Evolutionary conservation across 1,140 invertebrate species (phyloP).

Genomic region (Meteorus sp.): DNA sequence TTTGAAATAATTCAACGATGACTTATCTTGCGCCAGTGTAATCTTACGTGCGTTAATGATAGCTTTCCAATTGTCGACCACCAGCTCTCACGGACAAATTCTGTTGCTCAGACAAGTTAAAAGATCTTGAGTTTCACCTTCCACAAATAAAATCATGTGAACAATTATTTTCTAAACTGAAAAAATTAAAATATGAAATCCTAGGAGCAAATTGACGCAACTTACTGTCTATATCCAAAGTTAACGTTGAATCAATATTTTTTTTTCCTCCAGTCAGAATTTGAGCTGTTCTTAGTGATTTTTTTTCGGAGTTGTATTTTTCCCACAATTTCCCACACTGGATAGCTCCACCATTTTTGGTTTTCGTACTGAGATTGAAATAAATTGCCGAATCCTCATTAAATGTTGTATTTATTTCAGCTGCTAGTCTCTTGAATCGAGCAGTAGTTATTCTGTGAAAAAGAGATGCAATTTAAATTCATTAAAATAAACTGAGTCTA

Average conservation of each 20-base stretch:
- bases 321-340: neutral
- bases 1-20: neutral
- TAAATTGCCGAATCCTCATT: neutral
- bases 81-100: neutral
- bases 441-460: too few relatives aligned
- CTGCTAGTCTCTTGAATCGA: too few relatives aligned
- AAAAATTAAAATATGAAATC: neutral
- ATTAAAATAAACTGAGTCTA: too few relatives aligned
- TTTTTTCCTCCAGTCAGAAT: neutral
- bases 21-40: neutral
- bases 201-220: neutral
- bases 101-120: neutral
- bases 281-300: neutral
- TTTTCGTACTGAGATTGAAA: neutral
- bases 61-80: neutral
- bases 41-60: neutral
- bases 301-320: neutral
- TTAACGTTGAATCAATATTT: neutral
- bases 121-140: neutral
- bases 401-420: neutral
- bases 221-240: neutral
- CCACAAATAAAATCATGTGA: neutral
- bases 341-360: neutral
- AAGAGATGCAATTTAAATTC: too few relatives aligned
- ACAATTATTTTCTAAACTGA: neutral